Evolutionary conservation across 2,113 vertebrate genomes (phyloP).

Genomic region (Bos taurus): DNA sequence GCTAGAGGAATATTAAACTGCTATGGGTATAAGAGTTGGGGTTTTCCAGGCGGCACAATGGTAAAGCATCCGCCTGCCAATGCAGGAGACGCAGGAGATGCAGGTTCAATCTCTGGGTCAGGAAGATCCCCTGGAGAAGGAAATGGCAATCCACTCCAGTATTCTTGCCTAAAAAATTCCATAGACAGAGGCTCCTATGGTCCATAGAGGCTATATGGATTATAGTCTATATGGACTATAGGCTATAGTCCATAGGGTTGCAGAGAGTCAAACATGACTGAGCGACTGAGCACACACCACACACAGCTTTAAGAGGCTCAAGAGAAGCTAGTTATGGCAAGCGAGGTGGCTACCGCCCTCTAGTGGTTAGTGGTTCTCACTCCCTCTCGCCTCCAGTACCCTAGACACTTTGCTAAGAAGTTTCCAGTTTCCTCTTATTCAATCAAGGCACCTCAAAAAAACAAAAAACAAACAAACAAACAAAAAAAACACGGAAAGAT

Average conservation of each 20-base stretch:
- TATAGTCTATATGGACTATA: background rate
- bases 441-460: too few relatives aligned
- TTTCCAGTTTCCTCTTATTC: background rate
- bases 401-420: background rate
- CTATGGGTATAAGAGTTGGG: rapidly evolving
- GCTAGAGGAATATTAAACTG: background rate
- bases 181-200: background rate
- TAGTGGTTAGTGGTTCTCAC: background rate
- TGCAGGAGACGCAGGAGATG: background rate
- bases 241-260: background rate
- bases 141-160: background rate
- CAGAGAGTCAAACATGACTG: background rate
- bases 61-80: background rate
- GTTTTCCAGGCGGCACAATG: background rate
- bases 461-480: too few relatives aligned
- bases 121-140: background rate
- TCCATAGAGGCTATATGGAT: too few relatives aligned
- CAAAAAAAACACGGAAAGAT: background rate
- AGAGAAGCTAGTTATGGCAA: background rate
- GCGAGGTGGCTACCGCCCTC: conserved; percentile 31
- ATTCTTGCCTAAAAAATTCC: background rate
- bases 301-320: rapidly evolving
- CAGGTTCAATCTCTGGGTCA: background rate
- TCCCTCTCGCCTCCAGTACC: too few relatives aligned
- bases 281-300: background rate